Conservation (phyloP, 2,888 invertebrate genomes). For the Halictus ligatus region DNA sequence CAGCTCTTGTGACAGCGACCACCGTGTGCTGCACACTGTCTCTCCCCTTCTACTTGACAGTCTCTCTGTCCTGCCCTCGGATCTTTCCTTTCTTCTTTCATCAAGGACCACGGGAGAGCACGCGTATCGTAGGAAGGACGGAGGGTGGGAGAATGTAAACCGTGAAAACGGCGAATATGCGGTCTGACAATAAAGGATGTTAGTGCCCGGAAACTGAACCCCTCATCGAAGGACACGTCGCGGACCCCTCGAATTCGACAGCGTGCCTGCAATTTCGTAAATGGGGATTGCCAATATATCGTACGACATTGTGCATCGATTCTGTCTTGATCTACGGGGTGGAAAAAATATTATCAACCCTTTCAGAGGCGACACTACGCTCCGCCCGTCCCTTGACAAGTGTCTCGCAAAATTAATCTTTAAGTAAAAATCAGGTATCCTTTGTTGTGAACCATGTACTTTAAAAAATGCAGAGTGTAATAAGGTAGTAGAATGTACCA, state of each 20-base stretch:
- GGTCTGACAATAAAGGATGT: conserved; percentile 69
- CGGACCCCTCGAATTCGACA: conserved; percentile 39
- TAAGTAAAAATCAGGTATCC: no score
- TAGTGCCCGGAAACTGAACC: conserved; percentile 59
- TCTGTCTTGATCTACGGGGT: neutral
- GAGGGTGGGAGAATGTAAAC: conserved; percentile 38
- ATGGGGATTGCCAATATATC: conserved; percentile 72
- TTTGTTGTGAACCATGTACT: no score
- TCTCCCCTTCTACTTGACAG: conserved; percentile 11
- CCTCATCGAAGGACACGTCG: conserved; percentile 47
- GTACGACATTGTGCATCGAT: conserved; percentile 52
- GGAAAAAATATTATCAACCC: no score
- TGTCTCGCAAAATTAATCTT: no score
- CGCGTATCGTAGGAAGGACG: conserved; percentile 36
- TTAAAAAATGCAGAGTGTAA: no score
- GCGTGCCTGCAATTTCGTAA: conserved; percentile 71
- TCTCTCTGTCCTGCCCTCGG: conserved; percentile 33
- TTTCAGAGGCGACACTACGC: no score
- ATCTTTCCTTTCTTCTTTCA: conserved; percentile 33
- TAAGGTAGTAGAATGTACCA: no score
- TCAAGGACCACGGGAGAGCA: conserved; percentile 25
- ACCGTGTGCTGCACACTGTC: conserved; percentile 14
- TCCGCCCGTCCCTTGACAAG: no score
- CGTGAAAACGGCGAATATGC: conserved; percentile 60
- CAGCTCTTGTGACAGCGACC: conserved; percentile 43